A percentile compares a stretch with the other conserved stretches of the same genome.
Evolutionary conservation across 2,113 vertebrate genomes (phyloP).

Genomic region (Mionectes macconnelli): DNA sequence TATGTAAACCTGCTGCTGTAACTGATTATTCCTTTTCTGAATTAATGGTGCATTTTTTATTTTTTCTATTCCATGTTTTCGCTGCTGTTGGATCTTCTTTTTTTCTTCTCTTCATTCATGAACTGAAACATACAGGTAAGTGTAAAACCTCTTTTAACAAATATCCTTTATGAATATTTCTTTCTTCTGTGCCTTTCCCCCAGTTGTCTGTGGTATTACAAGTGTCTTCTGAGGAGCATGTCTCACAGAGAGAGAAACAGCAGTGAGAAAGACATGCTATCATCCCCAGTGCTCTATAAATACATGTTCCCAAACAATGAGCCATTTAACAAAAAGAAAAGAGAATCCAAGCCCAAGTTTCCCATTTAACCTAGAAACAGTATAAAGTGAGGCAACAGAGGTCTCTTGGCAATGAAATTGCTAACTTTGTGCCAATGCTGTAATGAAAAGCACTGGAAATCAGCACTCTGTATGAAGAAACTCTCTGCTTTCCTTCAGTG

Average conservation of each 20-base stretch:
- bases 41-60: background rate
- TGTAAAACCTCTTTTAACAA: background rate
- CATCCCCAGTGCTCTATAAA: background rate
- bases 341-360: background rate
- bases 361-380: background rate
- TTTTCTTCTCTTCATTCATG: background rate
- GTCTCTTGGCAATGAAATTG: background rate
- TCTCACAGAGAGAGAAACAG: background rate
- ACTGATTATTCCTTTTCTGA: background rate
- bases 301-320: background rate
- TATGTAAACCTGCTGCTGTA: background rate
- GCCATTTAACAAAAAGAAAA: background rate
- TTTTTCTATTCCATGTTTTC: constrained; percentile 6
- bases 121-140: constrained; percentile 40
- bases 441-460: background rate
- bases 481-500: background rate
- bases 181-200: background rate
- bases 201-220: background rate
- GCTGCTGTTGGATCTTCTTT: background rate
- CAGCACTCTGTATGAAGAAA: background rate
- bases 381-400: background rate
- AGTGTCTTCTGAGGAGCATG: background rate
- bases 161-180: background rate
- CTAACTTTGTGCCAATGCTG: background rate
- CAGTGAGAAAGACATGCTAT: background rate